Evolutionary conservation across 2,113 vertebrate genomes (phyloP).

Genomic region (Corvus hawaiiensis): DNA sequence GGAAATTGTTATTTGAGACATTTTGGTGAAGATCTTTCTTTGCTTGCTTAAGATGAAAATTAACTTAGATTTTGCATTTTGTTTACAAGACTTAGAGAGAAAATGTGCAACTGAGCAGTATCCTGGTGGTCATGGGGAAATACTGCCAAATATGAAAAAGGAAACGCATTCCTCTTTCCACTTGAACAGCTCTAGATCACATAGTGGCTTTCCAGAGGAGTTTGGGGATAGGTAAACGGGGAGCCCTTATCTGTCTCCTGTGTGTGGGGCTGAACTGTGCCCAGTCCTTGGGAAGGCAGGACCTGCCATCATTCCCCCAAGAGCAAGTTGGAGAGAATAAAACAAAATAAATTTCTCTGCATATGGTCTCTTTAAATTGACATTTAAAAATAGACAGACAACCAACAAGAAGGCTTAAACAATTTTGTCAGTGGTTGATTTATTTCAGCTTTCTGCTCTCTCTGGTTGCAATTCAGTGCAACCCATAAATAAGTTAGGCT

Average conservation of each 20-base stretch:
- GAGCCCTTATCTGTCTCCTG: fast-evolving
- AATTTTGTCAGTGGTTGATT: slow-evolving; percentile 27
- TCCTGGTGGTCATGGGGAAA: not conserved
- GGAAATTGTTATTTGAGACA: not conserved
- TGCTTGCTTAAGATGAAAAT: not conserved
- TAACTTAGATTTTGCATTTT: not conserved
- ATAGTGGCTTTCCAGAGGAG: not conserved
- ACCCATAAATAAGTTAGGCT: slow-evolving; percentile 34
- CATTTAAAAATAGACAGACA: not conserved
- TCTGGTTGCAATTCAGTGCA: not conserved
- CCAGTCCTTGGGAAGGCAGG: not conserved
- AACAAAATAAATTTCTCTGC: not conserved
- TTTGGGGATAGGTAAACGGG: fast-evolving
- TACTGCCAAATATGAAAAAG: not conserved
- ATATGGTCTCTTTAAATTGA: not conserved
- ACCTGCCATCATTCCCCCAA: fast-evolving
- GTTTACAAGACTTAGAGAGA: not conserved
- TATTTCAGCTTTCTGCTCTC: slow-evolving; percentile 2
- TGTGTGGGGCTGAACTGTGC: not conserved
- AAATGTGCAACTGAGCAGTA: not conserved
- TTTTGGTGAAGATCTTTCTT: not conserved
- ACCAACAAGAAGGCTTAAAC: not conserved
- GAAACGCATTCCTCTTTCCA: not conserved
- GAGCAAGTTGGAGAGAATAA: not conserved
- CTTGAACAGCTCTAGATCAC: not conserved